Conservation (phyloP, 1,140 invertebrate species). For the Spodoptera frugiperda region DNA sequence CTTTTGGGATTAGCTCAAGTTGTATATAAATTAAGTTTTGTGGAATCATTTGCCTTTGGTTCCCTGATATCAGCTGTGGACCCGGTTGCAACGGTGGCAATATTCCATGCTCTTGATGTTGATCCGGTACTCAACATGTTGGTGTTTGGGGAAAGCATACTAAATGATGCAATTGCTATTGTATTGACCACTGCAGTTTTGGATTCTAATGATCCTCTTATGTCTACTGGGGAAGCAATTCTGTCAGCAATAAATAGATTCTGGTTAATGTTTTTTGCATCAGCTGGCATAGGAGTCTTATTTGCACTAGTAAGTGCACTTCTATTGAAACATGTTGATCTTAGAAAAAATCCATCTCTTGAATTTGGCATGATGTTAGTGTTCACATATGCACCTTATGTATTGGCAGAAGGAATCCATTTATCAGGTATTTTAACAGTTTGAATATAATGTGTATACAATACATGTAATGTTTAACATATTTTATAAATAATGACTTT, state of each 20-base stretch:
- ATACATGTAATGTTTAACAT: neutral
- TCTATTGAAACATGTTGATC: constrained; percentile 97
- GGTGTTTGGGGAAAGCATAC: constrained; percentile 98
- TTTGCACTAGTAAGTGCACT: constrained; percentile 98
- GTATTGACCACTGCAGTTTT: constrained; percentile 96
- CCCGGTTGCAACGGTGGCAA: constrained; percentile 98
- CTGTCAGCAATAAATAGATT: constrained; percentile 97
- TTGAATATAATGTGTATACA: neutral
- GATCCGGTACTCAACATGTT: constrained; percentile 99
- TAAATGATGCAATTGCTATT: constrained; percentile 99
- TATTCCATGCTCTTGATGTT: constrained; percentile 98
- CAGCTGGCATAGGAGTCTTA: constrained; percentile 97
- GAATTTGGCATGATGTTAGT: constrained; percentile 99
- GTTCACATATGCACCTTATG: constrained; percentile 99
- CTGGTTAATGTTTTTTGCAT: constrained; percentile 99
- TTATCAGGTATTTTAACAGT: constrained; percentile 91
- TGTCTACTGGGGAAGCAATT: constrained; percentile 93
- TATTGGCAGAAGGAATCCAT: constrained; percentile 98
- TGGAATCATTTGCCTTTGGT: constrained; percentile 99
- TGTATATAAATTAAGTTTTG: constrained; percentile 96
- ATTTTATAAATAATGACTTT: constrained; percentile 43
- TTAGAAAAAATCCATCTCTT: constrained; percentile 98
- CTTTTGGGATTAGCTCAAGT: constrained; percentile 95
- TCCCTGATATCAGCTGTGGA: constrained; percentile 99
- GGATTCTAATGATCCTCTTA: constrained; percentile 91